Percentiles rank a stretch among this genome's conserved stretches.
phyloP scores from a whole-genome alignment of 37 sponge, comb jelly and placozoan genomes.

The Beroe forskalii region DNA sequence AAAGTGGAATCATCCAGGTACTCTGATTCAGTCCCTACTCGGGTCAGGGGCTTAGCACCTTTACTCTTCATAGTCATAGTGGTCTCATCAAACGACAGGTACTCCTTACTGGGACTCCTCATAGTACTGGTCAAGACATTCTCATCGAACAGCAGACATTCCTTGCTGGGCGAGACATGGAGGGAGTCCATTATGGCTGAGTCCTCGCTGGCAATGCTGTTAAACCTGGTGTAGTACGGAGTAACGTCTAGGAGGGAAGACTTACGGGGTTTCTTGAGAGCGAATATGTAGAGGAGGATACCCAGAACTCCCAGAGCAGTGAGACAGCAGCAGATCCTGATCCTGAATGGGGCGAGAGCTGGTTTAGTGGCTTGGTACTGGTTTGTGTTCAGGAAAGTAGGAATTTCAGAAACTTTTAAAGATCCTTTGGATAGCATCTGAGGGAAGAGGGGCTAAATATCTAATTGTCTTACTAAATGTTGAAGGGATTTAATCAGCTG shows the following conservation, averaged over 20 bases:
- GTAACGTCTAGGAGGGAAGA: neutral
- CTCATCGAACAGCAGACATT: neutral
- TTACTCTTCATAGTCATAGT: neutral
- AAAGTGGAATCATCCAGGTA: neutral
- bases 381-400: no score
- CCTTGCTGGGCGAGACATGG: neutral
- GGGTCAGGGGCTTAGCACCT: neutral
- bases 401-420: no score
- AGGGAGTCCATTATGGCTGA: neutral
- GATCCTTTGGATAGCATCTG: no score
- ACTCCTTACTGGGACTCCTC: neutral
- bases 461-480: no score
- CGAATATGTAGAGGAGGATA: neutral
- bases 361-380: no score
- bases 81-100: no score
- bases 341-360: no score
- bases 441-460: no score
- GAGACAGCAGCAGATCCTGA: neutral
- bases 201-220: neutral
- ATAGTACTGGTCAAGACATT: neutral
- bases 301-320: conserved; percentile 14
- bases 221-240: neutral
- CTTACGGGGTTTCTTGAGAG: neutral
- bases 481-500: no score
- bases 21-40: neutral